phyloP scores from a whole-genome alignment of 2,797 vertebrate genomes.

The Cryptoblepharus egeriae region DNA sequence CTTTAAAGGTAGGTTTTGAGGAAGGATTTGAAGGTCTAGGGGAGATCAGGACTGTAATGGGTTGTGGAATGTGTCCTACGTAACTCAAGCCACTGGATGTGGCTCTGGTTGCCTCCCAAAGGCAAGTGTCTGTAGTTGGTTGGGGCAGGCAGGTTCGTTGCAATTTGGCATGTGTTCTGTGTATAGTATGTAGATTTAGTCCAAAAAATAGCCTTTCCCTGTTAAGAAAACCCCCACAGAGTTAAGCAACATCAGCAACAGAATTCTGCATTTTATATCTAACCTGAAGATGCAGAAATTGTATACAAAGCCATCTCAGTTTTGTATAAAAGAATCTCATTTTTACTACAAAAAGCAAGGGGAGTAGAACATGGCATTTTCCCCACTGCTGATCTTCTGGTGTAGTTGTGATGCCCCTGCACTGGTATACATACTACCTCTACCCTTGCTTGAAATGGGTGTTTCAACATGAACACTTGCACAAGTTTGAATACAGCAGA shows the following conservation, averaged over 20 bases:
- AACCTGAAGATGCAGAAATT: not conserved
- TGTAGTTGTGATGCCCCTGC: no score
- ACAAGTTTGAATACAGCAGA: no score
- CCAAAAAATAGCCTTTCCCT: not conserved
- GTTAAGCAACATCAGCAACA: not conserved
- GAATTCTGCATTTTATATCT: not conserved
- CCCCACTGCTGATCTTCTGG: no score
- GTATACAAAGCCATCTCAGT: no score
- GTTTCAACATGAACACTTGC: not conserved
- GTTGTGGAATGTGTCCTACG: not conserved
- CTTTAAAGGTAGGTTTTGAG: not conserved
- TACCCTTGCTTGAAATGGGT: not conserved
- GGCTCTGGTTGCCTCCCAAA: not conserved
- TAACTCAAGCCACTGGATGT: not conserved
- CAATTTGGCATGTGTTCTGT: not conserved
- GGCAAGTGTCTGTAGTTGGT: not conserved
- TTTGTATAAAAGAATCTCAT: no score
- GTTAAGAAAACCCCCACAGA: not conserved
- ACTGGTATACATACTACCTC: not conserved
- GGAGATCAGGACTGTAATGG: not conserved
- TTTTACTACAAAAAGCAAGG: not conserved
- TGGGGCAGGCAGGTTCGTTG: not conserved
- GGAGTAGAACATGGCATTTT: not conserved
- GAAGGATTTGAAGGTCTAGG: not conserved
- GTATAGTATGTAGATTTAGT: not conserved